These are phyloP conservation scores for Arge pagana DNA, from an alignment of 2,888 invertebrate species.

Conservation along the genomic window DNA sequence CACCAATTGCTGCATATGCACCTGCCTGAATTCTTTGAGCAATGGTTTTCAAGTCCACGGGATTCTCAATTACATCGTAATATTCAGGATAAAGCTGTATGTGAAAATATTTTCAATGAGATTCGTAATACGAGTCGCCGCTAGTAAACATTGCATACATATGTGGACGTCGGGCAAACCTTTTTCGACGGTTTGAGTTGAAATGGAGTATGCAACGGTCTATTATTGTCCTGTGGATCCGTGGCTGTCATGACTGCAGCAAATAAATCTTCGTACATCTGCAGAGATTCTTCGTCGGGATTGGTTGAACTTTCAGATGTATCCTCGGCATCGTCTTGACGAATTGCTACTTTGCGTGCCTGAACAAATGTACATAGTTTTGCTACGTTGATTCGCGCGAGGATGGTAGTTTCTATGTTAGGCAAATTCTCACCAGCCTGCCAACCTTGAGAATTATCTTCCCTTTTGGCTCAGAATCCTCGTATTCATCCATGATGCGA, in stretches of 20 bases:
- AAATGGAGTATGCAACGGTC: constrained; percentile 86
- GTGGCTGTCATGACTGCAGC: constrained; percentile 86
- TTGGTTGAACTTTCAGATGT: constrained; percentile 74
- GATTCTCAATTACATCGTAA: constrained; percentile 90
- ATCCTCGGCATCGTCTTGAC: constrained; percentile 69
- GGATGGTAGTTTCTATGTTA: constrained; percentile 25
- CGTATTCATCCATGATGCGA: constrained; percentile 57
- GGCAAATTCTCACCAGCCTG: constrained; percentile 58
- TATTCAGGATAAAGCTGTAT: constrained; percentile 87
- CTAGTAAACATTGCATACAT: too few relatives aligned
- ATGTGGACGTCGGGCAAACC: constrained; percentile 47
- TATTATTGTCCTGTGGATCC: constrained; percentile 71
- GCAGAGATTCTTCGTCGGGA: constrained; percentile 74
- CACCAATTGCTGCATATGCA: constrained; percentile 76
- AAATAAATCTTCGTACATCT: constrained; percentile 87
- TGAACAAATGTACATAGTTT: constrained; percentile 25
- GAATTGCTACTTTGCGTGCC: constrained; percentile 48
- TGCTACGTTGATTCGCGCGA: constrained; percentile 5
- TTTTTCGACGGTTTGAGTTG: constrained; percentile 90
- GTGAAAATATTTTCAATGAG: not conserved
- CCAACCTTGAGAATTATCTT: constrained; percentile 63
- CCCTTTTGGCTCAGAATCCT: constrained; percentile 61
- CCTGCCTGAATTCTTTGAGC: constrained; percentile 88
- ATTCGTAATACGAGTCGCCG: too few relatives aligned
- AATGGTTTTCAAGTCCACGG: constrained; percentile 92